Percentiles rank a stretch among this genome's conserved stretches.
Evolutionary conservation across 2,113 vertebrate genomes (phyloP).

Genomic region (Mixornis gularis): DNA sequence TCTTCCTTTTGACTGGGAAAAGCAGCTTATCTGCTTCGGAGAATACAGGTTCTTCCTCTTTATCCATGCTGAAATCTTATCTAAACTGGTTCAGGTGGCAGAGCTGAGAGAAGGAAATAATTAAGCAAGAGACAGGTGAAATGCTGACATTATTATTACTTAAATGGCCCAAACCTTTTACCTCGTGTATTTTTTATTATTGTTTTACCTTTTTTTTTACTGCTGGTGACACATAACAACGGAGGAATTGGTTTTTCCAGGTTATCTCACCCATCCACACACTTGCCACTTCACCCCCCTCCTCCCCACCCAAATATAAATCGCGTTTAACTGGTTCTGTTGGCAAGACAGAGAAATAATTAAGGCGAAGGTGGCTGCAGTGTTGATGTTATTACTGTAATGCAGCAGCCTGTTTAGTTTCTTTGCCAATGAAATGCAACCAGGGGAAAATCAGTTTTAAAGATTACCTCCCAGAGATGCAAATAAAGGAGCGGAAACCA

Average conservation of each 20-base stretch:
- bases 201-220: not conserved
- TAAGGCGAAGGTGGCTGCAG: slow-evolving; percentile 65
- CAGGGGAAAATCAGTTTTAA: slow-evolving; percentile 68
- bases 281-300: not conserved
- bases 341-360: slow-evolving; percentile 72
- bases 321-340: slow-evolving; percentile 64
- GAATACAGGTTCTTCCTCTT: slow-evolving; percentile 38
- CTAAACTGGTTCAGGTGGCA: slow-evolving; percentile 62
- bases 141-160: slow-evolving; percentile 69
- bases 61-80: slow-evolving; percentile 59
- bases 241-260: not conserved
- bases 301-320: slow-evolving; percentile 47
- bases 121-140: slow-evolving; percentile 64
- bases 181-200: not conserved
- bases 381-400: slow-evolving; percentile 67
- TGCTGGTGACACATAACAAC: not conserved
- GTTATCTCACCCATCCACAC: slow-evolving; percentile 52
- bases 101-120: slow-evolving; percentile 60
- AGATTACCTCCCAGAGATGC: slow-evolving; percentile 65
- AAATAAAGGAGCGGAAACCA: slow-evolving; percentile 37
- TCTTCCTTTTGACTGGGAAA: not conserved
- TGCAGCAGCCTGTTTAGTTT: slow-evolving; percentile 63
- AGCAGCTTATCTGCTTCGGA: slow-evolving; percentile 5
- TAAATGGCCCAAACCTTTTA: slow-evolving; percentile 56
- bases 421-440: slow-evolving; percentile 61